Conservation (phyloP, 2,888 invertebrate species). For the Ornithoptera priamus region DNA sequence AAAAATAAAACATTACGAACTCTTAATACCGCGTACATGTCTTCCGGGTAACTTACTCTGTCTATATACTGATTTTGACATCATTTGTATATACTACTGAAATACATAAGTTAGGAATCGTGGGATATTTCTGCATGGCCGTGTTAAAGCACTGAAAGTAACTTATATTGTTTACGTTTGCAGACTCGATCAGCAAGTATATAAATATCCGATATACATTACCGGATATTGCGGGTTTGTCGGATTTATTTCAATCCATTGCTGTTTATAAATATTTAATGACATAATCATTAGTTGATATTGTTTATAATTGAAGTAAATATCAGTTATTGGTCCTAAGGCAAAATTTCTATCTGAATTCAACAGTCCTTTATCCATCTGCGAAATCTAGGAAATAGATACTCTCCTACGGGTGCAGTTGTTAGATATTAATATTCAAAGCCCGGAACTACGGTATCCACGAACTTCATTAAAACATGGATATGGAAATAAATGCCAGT, state of each 20-base stretch:
- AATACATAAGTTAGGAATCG: not conserved
- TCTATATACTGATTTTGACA: no score
- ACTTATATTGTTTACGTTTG: not conserved
- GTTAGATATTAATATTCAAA: not conserved
- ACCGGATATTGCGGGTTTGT: not conserved
- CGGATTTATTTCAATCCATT: not conserved
- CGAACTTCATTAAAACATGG: conserved; percentile 6
- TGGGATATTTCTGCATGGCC: not conserved
- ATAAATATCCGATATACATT: not conserved
- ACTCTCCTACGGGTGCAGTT: not conserved
- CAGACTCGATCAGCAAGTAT: not conserved
- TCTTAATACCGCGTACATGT: no score
- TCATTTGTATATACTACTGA: no score
- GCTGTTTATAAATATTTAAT: not conserved
- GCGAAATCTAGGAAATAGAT: not conserved
- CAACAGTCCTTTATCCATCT: not conserved
- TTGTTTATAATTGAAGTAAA: no score
- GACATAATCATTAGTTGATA: no score
- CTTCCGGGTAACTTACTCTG: no score
- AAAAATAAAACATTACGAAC: no score
- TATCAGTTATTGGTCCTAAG: no score
- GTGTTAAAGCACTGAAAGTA: not conserved
- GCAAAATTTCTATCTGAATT: no score
- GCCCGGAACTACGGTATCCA: not conserved
- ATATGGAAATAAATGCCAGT: conserved; percentile 2